These are phyloP conservation scores for Deroptyus accipitrinus DNA, from an alignment of 2,113 vertebrate species.

Conservation along the genomic window DNA sequence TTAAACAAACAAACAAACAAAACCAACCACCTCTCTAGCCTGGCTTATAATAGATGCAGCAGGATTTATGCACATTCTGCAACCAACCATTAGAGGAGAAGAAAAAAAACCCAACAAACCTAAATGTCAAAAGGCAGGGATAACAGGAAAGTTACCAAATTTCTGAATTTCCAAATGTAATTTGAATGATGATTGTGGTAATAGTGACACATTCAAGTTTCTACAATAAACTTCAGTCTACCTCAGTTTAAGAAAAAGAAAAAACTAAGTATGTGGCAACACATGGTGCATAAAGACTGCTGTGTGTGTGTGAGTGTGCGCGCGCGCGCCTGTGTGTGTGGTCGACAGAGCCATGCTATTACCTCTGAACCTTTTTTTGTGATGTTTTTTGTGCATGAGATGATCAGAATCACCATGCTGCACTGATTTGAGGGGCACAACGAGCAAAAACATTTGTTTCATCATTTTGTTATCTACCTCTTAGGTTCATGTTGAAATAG, in stretches of 20 bases:
- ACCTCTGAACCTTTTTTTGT: slow-evolving; percentile 83
- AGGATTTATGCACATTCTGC: slow-evolving; percentile 78
- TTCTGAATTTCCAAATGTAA: slow-evolving; percentile 85
- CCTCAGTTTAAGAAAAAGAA: slow-evolving; percentile 86
- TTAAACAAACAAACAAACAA: neutral
- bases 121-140: slow-evolving; percentile 74
- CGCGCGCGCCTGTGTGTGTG: slow-evolving; percentile 72
- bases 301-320: slow-evolving; percentile 69
- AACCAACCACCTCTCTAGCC: slow-evolving; percentile 70
- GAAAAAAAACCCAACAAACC: neutral
- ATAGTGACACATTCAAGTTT: slow-evolving; percentile 87
- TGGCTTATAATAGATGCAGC: slow-evolving; percentile 74
- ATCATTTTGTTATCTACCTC: slow-evolving; percentile 94
- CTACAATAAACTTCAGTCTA: slow-evolving; percentile 89
- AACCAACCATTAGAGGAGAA: slow-evolving; percentile 73
- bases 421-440: slow-evolving; percentile 89
- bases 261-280: slow-evolving; percentile 72
- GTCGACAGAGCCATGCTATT: slow-evolving; percentile 86
- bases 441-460: slow-evolving; percentile 82
- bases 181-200: slow-evolving; percentile 89
- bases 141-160: slow-evolving; percentile 74
- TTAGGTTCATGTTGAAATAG: slow-evolving; percentile 90
- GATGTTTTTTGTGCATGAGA: slow-evolving; percentile 83
- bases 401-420: slow-evolving; percentile 79
- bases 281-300: slow-evolving; percentile 81